Conservation (phyloP, 2,888 invertebrate genomes). For the Rutpela maculata region DNA sequence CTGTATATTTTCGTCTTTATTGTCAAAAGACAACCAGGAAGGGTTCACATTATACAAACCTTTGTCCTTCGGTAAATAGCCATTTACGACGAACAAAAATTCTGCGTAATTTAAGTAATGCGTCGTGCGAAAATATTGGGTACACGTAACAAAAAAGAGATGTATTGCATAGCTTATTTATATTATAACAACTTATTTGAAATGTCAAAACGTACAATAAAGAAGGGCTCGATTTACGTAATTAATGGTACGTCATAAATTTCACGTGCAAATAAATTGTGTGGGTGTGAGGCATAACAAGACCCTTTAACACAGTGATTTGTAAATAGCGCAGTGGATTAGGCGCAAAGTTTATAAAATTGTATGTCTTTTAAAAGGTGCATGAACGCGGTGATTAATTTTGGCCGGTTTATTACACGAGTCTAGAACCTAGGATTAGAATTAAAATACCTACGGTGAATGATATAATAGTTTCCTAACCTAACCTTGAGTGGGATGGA, state of each 20-base stretch:
- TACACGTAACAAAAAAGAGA: constrained; percentile 2
- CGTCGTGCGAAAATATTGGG: not conserved
- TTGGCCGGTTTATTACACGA: too few species aligned
- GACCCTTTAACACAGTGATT: constrained; percentile 17
- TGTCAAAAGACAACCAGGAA: too few species aligned
- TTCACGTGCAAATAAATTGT: constrained; percentile 26
- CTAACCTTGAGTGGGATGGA: too few species aligned
- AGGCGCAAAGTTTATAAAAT: not conserved
- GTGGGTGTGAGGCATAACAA: constrained; percentile 18
- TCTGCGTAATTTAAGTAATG: not conserved
- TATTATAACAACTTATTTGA: constrained; percentile 25
- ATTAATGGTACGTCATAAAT: constrained; percentile 27
- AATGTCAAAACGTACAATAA: constrained; percentile 18
- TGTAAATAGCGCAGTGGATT: constrained; percentile 15
- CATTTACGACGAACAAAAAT: not conserved
- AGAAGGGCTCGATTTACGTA: constrained; percentile 24
- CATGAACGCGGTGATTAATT: not conserved
- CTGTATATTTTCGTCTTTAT: too few species aligned
- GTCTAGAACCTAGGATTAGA: too few species aligned
- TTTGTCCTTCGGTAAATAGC: too few species aligned
- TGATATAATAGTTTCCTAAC: too few species aligned
- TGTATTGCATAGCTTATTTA: constrained; percentile 17
- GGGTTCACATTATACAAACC: too few species aligned
- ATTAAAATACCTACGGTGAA: too few species aligned
- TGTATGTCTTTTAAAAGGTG: not conserved